A percentile compares a stretch with the other conserved stretches of the same genome.
Evolutionary conservation across 1,140 invertebrate species (phyloP).

Genomic region (Mycetomoellerius zeteki): DNA sequence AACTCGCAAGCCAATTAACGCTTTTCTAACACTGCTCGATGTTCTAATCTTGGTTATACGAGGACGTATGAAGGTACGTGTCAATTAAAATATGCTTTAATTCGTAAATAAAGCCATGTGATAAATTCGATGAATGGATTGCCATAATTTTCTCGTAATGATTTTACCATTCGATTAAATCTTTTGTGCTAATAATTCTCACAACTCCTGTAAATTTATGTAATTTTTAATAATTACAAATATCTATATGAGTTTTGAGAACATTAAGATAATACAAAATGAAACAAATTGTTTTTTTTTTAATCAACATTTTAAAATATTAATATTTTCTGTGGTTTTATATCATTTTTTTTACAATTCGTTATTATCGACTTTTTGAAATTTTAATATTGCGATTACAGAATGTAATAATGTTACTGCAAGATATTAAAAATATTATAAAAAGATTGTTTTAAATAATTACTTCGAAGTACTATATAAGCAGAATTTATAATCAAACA

Average conservation of each 20-base stretch:
- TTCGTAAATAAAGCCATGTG: conserved; percentile 3
- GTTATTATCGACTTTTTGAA: neutral
- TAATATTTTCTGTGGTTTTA: neutral
- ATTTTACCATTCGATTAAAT: neutral
- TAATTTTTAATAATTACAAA: conserved; percentile 1
- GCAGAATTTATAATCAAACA: neutral
- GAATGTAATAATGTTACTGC: neutral
- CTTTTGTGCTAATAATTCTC: neutral
- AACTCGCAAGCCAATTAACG: conserved; percentile 41
- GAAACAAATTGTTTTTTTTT: neutral
- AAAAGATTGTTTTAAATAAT: neutral
- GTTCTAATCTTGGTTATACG: conserved; percentile 24
- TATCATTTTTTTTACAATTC: neutral
- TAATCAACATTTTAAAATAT: conserved; percentile 11
- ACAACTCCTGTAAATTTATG: neutral
- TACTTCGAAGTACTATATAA: neutral
- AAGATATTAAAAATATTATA: neutral
- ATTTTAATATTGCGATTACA: neutral
- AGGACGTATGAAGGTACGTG: conserved; percentile 43
- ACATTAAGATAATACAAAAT: neutral
- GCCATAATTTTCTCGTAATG: neutral
- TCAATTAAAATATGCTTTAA: conserved; percentile 40
- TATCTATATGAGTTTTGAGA: neutral
- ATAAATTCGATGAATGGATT: neutral
- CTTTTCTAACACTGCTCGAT: conserved; percentile 22